Conservation (phyloP, 2,888 invertebrate genomes). For the Omphaloscelis lunosa region DNA sequence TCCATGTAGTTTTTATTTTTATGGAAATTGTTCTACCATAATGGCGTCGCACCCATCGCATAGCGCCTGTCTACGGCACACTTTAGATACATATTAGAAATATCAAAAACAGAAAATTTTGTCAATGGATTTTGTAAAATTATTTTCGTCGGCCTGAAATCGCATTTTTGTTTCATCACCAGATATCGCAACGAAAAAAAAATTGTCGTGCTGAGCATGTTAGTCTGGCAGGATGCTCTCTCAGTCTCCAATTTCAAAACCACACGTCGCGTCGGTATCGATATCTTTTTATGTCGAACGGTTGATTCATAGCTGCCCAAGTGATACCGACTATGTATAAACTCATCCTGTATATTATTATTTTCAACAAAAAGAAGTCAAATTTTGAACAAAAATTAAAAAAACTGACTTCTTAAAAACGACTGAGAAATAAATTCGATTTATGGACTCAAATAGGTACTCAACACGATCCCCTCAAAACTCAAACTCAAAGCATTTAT, state of each 20-base stretch:
- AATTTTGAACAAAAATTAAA: no score
- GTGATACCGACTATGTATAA: not conserved
- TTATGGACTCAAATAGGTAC: not conserved
- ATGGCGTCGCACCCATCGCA: no score
- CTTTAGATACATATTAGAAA: not conserved
- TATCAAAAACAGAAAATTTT: no score
- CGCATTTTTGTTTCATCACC: no score
- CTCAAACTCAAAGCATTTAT: no score
- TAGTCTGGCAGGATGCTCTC: not conserved
- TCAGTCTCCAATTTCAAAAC: not conserved
- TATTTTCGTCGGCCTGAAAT: no score
- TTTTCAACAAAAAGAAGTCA: no score
- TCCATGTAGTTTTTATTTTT: no score
- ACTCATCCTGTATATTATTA: not conserved
- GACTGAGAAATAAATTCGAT: not conserved
- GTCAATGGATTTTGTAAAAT: no score
- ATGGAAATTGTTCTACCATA: no score
- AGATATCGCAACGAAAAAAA: not conserved
- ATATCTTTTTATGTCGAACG: not conserved
- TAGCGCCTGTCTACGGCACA: no score
- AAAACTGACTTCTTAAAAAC: not conserved
- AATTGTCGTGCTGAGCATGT: not conserved
- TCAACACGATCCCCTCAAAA: not conserved
- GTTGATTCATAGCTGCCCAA: not conserved
- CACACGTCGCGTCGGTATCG: no score